phyloP scores from a whole-genome alignment of 1,140 invertebrate genomes.

The Camponotus pennsylvanicus region DNA sequence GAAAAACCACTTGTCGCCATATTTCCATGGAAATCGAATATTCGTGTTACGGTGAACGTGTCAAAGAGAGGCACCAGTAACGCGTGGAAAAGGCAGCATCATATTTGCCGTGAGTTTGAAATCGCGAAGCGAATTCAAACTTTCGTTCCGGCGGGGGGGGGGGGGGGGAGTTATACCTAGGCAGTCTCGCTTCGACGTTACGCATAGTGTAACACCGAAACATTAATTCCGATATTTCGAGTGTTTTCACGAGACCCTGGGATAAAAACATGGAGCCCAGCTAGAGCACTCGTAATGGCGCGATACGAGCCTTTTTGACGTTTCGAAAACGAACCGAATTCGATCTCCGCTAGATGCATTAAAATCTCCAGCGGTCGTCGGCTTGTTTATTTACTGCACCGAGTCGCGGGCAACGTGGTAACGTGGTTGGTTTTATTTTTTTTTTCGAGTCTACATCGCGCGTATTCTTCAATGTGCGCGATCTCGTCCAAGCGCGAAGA shows the following conservation, averaged over 20 bases:
- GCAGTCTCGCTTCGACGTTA: conserved; percentile 14
- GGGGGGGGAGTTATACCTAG: background rate
- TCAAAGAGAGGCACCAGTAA: conserved; percentile 19
- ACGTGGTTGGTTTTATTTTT: background rate
- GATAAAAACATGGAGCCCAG: background rate
- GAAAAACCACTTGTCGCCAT: background rate
- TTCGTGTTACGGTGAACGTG: background rate
- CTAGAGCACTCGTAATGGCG: conserved; percentile 3
- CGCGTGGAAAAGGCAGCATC: conserved; percentile 1
- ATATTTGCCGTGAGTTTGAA: conserved; percentile 32
- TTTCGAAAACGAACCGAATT: conserved; percentile 49
- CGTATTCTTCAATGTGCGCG: conserved; percentile 23
- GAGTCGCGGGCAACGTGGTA: background rate
- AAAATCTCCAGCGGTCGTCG: conserved; percentile 59
- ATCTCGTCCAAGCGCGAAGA: background rate
- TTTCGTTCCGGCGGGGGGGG: conserved; percentile 9
- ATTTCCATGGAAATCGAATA: conserved; percentile 53
- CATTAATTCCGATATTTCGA: conserved; percentile 50
- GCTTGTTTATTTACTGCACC: conserved; percentile 61
- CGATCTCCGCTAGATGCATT: conserved; percentile 62
- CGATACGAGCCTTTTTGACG: conserved; percentile 55
- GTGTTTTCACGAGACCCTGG: background rate
- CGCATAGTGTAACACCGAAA: conserved; percentile 3
- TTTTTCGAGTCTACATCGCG: conserved; percentile 30
- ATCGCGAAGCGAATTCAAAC: conserved; percentile 45